Evolutionary conservation across 2,113 vertebrate species (phyloP).

Genomic region (Solea senegalensis): DNA sequence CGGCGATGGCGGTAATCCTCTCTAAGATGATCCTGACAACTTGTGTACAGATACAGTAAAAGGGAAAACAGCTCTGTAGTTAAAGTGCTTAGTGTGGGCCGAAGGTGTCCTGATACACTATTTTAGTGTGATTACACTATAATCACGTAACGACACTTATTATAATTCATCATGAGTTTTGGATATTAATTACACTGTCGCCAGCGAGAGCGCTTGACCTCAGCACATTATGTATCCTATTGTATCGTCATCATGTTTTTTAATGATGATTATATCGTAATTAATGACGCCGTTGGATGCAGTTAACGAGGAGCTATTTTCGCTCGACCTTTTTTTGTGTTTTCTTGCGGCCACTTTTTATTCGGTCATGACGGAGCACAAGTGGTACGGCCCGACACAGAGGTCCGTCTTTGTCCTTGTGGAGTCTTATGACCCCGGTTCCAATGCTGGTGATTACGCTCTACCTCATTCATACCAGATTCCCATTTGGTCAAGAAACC

Average conservation of each 20-base stretch:
- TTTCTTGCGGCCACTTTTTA: no score
- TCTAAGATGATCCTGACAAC: slow-evolving; percentile 18
- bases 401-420: no score
- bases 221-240: not conserved
- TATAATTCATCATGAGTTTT: slow-evolving; percentile 11
- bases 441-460: no score
- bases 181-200: slow-evolving; percentile 36
- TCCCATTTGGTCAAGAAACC: no score
- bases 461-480: no score
- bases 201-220: not conserved
- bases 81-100: slow-evolving; percentile 4
- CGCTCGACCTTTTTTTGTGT: no score
- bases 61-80: not conserved
- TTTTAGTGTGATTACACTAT: slow-evolving; percentile 11
- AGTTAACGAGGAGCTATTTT: slow-evolving; percentile 13
- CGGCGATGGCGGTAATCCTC: slow-evolving; percentile 40
- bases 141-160: slow-evolving; percentile 22
- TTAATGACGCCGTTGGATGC: slow-evolving; percentile 12
- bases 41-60: slow-evolving; percentile 1
- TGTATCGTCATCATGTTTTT: slow-evolving; percentile 9
- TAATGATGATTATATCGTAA: slow-evolving; percentile 26
- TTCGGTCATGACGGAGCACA: no score
- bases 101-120: slow-evolving; percentile 3
- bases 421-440: no score
- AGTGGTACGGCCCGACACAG: no score